These are phyloP conservation scores for Neosalanx taihuensis DNA, from an alignment of 2,797 vertebrate genomes.

Conservation along the genomic window DNA sequence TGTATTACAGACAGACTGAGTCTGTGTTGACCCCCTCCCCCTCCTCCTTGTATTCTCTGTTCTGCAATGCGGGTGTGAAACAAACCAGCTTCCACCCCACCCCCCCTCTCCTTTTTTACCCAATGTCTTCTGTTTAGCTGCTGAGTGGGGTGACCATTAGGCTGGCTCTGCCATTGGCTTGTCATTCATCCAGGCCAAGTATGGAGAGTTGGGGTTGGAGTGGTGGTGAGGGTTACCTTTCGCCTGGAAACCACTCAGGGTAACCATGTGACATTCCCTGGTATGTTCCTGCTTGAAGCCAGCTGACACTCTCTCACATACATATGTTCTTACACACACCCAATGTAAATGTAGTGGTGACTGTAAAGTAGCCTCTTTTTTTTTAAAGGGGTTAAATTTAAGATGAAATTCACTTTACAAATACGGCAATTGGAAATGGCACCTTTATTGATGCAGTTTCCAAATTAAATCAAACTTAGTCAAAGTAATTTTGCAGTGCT, in stretches of 20 bases:
- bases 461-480: no score
- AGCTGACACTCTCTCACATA: conserved; percentile 20
- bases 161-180: conserved; percentile 69
- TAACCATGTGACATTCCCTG: conserved; percentile 42
- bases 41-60: no score
- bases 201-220: conserved; percentile 52
- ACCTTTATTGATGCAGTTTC: no score
- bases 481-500: no score
- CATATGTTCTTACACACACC: neutral
- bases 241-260: conserved; percentile 44
- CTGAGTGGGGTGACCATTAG: conserved; percentile 64
- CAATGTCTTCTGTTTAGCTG: conserved; percentile 41
- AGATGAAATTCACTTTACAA: no score
- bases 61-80: conserved; percentile 32
- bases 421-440: no score
- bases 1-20: neutral
- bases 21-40: neutral
- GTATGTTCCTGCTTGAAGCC: conserved; percentile 36
- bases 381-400: no score
- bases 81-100: conserved; percentile 40
- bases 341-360: neutral
- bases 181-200: conserved; percentile 65
- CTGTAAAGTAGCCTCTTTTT: no score
- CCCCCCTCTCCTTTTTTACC: conserved; percentile 12
- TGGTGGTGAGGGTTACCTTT: conserved; percentile 46